Evolutionary conservation across 2,888 invertebrate species (phyloP).

Genomic region (Ceriagrion tenellum): DNA sequence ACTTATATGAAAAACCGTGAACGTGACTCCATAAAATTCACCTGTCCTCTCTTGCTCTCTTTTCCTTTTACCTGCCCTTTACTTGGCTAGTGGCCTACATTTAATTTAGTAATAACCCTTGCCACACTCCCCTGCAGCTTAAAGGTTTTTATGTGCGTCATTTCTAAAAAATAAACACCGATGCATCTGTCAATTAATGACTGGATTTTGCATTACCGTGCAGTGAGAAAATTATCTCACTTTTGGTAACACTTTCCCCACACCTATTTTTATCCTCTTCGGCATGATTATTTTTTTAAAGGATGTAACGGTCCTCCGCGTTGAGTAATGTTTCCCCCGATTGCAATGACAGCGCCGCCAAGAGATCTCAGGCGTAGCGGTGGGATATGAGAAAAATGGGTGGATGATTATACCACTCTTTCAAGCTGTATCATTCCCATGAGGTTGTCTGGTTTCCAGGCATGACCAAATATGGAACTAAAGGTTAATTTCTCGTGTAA

Average conservation of each 20-base stretch:
- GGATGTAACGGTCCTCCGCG: not conserved
- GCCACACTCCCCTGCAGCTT: too few relatives aligned
- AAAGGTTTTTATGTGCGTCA: too few relatives aligned
- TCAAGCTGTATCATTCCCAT: not conserved
- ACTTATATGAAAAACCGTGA: too few relatives aligned
- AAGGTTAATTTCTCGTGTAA: not conserved
- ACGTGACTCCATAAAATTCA: too few relatives aligned
- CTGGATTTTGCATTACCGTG: not conserved
- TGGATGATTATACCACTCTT: not conserved
- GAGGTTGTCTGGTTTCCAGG: not conserved
- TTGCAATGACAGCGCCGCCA: not conserved
- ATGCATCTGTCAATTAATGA: not conserved
- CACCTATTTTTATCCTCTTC: not conserved
- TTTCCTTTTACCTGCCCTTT: too few relatives aligned
- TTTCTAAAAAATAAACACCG: too few relatives aligned
- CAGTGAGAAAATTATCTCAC: not conserved
- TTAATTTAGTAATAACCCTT: too few relatives aligned
- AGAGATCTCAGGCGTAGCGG: not conserved
- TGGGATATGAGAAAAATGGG: slow-evolving; percentile 6
- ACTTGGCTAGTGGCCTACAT: too few relatives aligned
- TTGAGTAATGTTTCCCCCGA: not conserved
- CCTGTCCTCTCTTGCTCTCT: too few relatives aligned
- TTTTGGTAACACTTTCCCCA: not conserved
- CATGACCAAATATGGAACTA: not conserved
- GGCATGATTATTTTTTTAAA: not conserved